These are phyloP conservation scores for Polypedilum pembai DNA, from an alignment of 1,140 invertebrate genomes.

Conservation along the genomic window DNA sequence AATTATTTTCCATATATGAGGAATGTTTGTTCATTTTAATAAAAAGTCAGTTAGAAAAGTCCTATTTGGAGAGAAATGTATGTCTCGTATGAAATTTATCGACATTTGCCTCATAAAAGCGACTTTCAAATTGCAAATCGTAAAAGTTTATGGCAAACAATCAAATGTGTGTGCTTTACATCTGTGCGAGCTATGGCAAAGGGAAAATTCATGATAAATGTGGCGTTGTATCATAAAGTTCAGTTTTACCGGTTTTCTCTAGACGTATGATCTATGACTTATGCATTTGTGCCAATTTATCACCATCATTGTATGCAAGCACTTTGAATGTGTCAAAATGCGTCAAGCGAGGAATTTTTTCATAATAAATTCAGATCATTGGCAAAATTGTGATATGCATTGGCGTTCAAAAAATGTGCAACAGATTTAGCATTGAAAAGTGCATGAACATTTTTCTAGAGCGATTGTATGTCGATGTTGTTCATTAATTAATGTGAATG, in stretches of 20 bases:
- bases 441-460: too few relatives aligned
- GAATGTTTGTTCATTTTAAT: neutral
- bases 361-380: neutral
- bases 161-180: neutral
- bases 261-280: neutral
- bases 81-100: too few relatives aligned
- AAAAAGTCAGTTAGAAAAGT: neutral
- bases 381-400: too few relatives aligned
- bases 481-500: too few relatives aligned
- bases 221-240: neutral
- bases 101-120: too few relatives aligned
- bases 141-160: constrained; percentile 14
- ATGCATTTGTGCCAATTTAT: constrained; percentile 13
- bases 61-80: too few relatives aligned
- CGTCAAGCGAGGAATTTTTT: neutral
- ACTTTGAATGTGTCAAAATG: neutral
- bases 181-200: neutral
- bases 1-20: neutral
- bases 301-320: neutral
- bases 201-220: neutral
- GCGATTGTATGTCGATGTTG: too few relatives aligned
- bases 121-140: neutral
- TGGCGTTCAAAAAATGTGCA: too few relatives aligned
- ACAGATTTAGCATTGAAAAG: too few relatives aligned
- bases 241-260: neutral